phyloP scores from a whole-genome alignment of 2,888 invertebrate genomes.

The Taphrorychus bicolor region DNA sequence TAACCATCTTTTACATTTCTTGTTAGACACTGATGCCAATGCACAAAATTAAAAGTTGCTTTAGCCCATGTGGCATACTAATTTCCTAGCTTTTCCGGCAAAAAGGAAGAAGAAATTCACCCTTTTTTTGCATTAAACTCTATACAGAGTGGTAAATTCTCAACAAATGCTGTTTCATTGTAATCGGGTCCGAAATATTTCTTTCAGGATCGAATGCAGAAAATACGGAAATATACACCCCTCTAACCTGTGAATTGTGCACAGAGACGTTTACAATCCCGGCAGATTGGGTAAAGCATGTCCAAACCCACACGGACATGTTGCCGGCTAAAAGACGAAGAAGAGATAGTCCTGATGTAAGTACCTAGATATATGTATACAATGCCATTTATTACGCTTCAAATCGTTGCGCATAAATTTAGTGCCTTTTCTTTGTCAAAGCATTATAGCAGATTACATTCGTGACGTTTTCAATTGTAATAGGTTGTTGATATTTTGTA shows the following conservation, averaged over 20 bases:
- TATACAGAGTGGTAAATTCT: neutral
- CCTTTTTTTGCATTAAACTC: neutral
- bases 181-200: too few relatives aligned
- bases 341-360: slow-evolving; percentile 60
- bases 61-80: too few relatives aligned
- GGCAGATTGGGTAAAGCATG: slow-evolving; percentile 83
- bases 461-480: neutral
- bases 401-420: neutral
- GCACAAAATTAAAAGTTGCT: too few relatives aligned
- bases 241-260: slow-evolving; percentile 82
- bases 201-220: slow-evolving; percentile 50
- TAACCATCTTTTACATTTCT: too few relatives aligned
- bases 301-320: slow-evolving; percentile 78
- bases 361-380: too few relatives aligned
- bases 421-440: neutral
- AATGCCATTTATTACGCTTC: neutral
- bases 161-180: neutral
- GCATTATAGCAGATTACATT: neutral
- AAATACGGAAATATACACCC: slow-evolving; percentile 69
- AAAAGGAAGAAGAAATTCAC: neutral
- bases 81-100: too few relatives aligned
- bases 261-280: slow-evolving; percentile 83
- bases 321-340: slow-evolving; percentile 65
- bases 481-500: neutral
- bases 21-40: too few relatives aligned